Evolutionary conservation across 2,797 vertebrate genomes (phyloP).

Genomic region (Cyclura pinguis): DNA sequence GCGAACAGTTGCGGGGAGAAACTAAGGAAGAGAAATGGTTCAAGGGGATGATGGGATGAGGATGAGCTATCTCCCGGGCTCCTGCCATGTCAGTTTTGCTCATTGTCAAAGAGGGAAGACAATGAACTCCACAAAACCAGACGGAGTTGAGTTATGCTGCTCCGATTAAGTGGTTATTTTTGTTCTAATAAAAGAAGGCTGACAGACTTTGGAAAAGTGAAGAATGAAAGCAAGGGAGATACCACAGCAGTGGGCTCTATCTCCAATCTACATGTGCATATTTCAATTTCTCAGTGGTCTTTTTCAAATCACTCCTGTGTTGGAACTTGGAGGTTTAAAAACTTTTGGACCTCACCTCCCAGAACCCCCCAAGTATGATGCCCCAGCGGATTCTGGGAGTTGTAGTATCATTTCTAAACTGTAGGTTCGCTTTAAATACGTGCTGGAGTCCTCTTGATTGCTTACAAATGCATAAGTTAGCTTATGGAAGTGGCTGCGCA

Average conservation of each 20-base stretch:
- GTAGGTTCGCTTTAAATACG: no score
- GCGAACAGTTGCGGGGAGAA: neutral
- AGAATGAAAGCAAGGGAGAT: neutral
- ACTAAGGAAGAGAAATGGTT: neutral
- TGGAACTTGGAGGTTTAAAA: no score
- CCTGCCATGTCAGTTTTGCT: neutral
- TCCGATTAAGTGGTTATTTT: neutral
- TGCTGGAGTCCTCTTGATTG: no score
- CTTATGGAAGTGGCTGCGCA: no score
- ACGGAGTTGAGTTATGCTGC: neutral
- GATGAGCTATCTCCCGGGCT: neutral
- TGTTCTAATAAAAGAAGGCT: neutral
- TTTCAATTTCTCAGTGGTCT: neutral
- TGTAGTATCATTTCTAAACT: no score
- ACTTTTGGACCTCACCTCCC: no score
- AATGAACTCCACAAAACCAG: neutral
- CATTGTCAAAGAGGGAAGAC: neutral
- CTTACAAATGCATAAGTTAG: no score
- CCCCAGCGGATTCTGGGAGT: no score
- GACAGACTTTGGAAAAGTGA: neutral
- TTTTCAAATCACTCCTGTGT: no score
- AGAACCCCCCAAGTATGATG: no score
- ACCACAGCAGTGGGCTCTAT: neutral
- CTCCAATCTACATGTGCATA: neutral
- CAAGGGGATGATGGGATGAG: neutral